Evolutionary conservation across 2,113 vertebrate genomes (phyloP), one percentile per base, ranked within the genome.

Genomic region (Morone chrysops): DNA sequence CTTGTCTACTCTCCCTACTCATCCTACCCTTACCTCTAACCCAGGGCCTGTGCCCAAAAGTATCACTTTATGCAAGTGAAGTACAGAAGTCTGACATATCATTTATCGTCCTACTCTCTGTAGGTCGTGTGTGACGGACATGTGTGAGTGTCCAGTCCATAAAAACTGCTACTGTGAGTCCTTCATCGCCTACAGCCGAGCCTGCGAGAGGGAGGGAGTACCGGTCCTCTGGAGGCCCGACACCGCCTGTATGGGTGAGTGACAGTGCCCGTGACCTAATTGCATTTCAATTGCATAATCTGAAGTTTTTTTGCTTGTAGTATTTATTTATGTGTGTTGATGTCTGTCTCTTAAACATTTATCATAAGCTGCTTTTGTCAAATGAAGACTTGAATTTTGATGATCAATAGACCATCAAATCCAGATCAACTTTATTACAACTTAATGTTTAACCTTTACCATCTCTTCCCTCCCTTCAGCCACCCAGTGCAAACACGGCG

Each of bases 111-210:
- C 36, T 31, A 8, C 22, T 61, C 17, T 54, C 73, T 84, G 22
- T 81, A 99, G 98, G 94, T 99, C 98, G 8, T 99, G 98, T 47
- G 96, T 99, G 81, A 99, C 98, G 18, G 98, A 99, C 86, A 99
- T 99, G 98, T 99, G 98, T 0, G 98, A 99, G 84, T 99, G 98
- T 78, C 98, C 98, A 0, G 92, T 97, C 68, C 98, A 99, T 93
- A 99, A 98, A 87, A 99, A 99, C 93, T 99, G 98, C 87, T 99
- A 97, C 94, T 99, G 98, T 0, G 98, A 99, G 92, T 99, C 98
- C 0, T 97, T 99, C 91, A 95, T 99, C 75, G 98, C 98, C 0
- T 99, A 99, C 4, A 93, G 97, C 57, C 96, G 98, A 40, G 97
- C 98, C 75, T 99, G 98, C 76, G 96, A 97, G 94, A 93, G 98